Percentiles rank a stretch among this genome's conserved stretches.
Evolutionary conservation across 2,888 invertebrate species (phyloP).

Genomic region (Rhagonycha fulva): DNA sequence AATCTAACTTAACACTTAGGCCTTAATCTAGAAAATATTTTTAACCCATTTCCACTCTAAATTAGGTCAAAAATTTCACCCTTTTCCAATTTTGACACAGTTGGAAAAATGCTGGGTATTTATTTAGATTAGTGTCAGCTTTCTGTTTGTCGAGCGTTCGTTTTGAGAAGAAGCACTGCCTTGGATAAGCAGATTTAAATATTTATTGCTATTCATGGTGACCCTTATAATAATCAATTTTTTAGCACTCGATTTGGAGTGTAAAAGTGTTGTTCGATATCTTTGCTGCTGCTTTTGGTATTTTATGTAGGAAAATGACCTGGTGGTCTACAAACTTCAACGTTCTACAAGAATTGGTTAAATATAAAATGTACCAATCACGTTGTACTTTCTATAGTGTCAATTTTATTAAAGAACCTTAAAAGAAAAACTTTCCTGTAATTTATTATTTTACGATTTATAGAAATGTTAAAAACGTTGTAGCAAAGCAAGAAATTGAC

Average conservation of each 20-base stretch:
- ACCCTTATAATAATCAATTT: background rate
- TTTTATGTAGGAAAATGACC: background rate
- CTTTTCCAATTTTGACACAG: background rate
- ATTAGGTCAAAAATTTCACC: too few species aligned
- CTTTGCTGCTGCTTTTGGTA: background rate
- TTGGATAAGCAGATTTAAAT: background rate
- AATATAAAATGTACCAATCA: background rate
- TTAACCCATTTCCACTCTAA: too few species aligned
- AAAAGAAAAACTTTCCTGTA: background rate
- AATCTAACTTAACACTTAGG: too few species aligned
- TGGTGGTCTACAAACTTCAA: background rate
- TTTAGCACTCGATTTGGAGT: background rate
- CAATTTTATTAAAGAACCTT: background rate
- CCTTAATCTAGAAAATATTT: too few species aligned
- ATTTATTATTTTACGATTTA: background rate
- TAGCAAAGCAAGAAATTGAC: background rate
- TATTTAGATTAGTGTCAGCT: background rate
- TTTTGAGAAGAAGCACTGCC: background rate
- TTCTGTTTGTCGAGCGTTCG: background rate
- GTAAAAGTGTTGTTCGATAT: background rate
- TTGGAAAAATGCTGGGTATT: background rate
- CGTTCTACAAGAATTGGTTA: background rate
- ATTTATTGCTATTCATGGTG: background rate
- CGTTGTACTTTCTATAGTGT: background rate
- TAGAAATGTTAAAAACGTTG: background rate